Base-by-base conservation (phyloP, 2,888 invertebrate species). In the Marronus borbonicus region DNA sequence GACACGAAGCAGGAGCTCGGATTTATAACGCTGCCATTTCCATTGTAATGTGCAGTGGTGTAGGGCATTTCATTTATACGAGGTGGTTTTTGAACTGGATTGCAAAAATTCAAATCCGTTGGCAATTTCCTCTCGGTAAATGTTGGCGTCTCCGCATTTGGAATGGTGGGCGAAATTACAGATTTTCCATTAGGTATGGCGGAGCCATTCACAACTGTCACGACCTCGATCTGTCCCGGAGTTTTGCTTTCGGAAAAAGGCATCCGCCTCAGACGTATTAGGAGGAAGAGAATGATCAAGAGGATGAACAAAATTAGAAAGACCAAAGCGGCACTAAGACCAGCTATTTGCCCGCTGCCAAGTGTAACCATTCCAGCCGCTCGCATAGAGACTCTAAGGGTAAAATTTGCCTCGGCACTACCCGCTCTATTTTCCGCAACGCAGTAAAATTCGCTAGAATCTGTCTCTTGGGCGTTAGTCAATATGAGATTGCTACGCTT, bases 391-490 rank as follows among this genome's bases (percentile, higher is more conserved):
- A 97, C 95, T 85, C 95, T 94, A 58, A 97, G 90, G 52, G 97
- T 97, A 85, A 97, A 97, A 88, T 97, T 97, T 14, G 96, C 95
- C 89, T 96, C 96, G 49, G 95, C 94, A 85, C 93, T 94, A 28
- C 97, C 97, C 3, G 96, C 97, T 80, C 94, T 93, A 88, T 97
- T 97, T 88, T 96, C 96, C 8, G 97, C 97, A 1, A 96, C 94
- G 88, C 97, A 97, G 87, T 95, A 95, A 89, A 97, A 96, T 84
- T 95, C 96, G 78, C 93, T 94, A 0, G 95, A 93, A 86, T 96
- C 96, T 1, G 94, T 91, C 87, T 95, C 95, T 88, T 95, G 95
- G 24, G 95, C 94, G 86, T 96, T 96, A 49, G 95, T 95, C 62
- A 97, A 89, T 77, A 95, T 91, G 79, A 97, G 90, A 7, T 92